Evolutionary conservation across 2,888 invertebrate species (phyloP).

Genomic region (Apamea epomidion): DNA sequence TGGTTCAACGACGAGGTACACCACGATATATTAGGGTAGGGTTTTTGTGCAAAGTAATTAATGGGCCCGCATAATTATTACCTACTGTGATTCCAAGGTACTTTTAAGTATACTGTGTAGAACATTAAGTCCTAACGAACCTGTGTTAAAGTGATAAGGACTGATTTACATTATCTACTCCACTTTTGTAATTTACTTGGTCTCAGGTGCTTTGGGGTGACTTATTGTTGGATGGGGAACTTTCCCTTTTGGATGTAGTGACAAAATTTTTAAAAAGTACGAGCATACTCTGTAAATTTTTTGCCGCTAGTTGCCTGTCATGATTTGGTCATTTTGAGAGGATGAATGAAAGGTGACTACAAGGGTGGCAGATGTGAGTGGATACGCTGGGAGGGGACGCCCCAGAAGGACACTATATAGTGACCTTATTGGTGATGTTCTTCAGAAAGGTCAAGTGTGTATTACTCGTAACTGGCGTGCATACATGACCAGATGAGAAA

Average conservation of each 20-base stretch:
- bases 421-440: background rate
- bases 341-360: background rate
- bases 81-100: conserved; percentile 44
- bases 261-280: no score
- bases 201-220: background rate
- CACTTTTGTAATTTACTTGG: conserved; percentile 28
- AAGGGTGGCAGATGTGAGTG: background rate
- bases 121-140: conserved; percentile 40
- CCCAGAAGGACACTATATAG: background rate
- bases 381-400: background rate
- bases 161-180: conserved; percentile 42
- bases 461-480: background rate
- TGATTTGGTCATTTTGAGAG: background rate
- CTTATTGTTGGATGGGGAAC: background rate
- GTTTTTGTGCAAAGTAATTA: conserved; percentile 55
- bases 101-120: conserved; percentile 42
- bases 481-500: background rate
- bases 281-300: no score
- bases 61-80: conserved; percentile 54
- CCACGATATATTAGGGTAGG: conserved; percentile 43
- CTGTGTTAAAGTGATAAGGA: conserved; percentile 35
- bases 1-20: conserved; percentile 30
- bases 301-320: no score
- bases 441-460: background rate
- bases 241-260: background rate